Base-by-base conservation (phyloP, 2,888 invertebrate species). In the Pomacea canaliculata region DNA sequence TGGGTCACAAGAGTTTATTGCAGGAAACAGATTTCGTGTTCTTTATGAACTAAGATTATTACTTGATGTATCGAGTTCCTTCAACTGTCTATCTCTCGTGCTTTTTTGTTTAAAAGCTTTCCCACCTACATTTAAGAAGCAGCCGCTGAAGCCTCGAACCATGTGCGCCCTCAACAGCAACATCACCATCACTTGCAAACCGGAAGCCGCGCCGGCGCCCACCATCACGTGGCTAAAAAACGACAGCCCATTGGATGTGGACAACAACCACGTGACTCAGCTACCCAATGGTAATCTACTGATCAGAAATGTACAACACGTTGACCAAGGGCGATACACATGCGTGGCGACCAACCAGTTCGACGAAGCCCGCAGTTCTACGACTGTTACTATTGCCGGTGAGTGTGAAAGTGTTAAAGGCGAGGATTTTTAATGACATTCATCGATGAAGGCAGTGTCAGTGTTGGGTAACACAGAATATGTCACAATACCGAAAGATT, bases 101-200 rank as follows among this genome's bases (percentile, higher is more conserved):
- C 4, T 37, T 37, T 37, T 37, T 37, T 37, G 3, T 37, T 37
- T 78, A 81, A 19, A 80, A 90, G 90, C 86, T 13, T 85, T 92
- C 78, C 95, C 94, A 86, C 98, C 98, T 8, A 95, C 96, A 2
- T 98, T 98, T 88, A 95, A 95, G 86, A 97, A 97, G 89, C 93
- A 93, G 62, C 97, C 97, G 0, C 91, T 98, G 51, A 93, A 95
- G 0, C 96, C 96, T 92, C 81, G 79, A 19, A 96, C 95, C 12
- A 96, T 96, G 18, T 97, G 96, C 0, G 96, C 96, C 4, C 95
- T 96, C 89, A 95, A 96, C 19, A 96, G 97, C 19, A 97, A 97
- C 90, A 95, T 96, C 0, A 97, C 97, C 0, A 94, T 98, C 76
- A 76, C 83, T n/a, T 98, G 98, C 89, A 94, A 95, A 88, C 97